phyloP scores from a whole-genome alignment of 2,797 vertebrate genomes.

The Coilia nasus region DNA sequence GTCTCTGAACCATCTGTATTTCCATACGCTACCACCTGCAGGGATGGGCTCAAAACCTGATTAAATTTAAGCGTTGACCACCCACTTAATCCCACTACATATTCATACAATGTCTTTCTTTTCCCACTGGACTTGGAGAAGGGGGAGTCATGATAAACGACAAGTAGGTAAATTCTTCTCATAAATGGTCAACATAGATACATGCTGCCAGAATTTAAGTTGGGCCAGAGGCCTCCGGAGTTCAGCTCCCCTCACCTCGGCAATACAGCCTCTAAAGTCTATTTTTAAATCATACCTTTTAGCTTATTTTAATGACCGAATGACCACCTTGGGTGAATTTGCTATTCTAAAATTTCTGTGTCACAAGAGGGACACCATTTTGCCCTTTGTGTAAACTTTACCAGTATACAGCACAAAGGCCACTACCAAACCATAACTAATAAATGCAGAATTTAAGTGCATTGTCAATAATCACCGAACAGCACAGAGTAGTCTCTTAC shows the following conservation, averaged over 20 bases:
- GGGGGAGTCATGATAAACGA: background rate
- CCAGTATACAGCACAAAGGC: background rate
- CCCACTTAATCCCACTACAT: constrained; percentile 59
- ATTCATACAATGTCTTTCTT: constrained; percentile 31
- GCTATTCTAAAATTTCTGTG: background rate
- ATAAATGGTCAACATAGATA: too few species aligned
- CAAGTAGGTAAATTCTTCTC: background rate
- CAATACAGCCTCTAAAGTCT: too few species aligned
- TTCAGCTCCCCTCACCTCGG: too few species aligned
- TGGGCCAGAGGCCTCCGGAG: too few species aligned
- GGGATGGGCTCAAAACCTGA: constrained; percentile 52
- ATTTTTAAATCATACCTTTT: too few species aligned
- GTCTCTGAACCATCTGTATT: constrained; percentile 59
- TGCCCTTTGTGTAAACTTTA: background rate
- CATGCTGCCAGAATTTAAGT: too few species aligned
- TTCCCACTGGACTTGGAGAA: background rate
- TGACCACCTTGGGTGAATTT: background rate
- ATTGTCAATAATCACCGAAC: constrained; percentile 46
- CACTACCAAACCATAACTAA: constrained; percentile 33
- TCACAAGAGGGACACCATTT: background rate
- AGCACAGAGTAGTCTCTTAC: constrained; percentile 43
- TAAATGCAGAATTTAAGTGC: constrained; percentile 44
- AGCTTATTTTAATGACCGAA: too few species aligned
- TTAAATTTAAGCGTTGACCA: constrained; percentile 63
- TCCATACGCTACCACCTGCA: constrained; percentile 32